These are phyloP conservation scores for Oscheius sp. DNA, from an alignment of 1,140 invertebrate genomes.

Conservation along the genomic window DNA sequence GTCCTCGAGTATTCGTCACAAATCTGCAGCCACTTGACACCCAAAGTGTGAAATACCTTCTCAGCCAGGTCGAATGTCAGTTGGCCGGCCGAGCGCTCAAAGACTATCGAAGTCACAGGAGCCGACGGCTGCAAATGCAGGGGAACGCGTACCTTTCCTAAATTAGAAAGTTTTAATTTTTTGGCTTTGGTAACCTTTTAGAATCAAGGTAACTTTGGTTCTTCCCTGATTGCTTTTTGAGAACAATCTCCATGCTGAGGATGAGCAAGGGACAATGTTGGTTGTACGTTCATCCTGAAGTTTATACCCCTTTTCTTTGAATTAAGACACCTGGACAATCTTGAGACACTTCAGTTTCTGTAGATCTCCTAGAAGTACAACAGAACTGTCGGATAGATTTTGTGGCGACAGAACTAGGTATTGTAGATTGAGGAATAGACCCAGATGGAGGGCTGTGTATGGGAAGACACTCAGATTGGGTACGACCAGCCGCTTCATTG, in stretches of 20 bases:
- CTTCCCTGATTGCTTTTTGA: neutral
- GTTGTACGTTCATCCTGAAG: neutral
- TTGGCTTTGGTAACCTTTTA: neutral
- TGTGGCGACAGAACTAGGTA: conserved; percentile 13
- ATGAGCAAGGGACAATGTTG: neutral
- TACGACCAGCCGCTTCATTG: conserved; percentile 1
- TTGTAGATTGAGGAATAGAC: conserved; percentile 24
- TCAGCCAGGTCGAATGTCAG: neutral
- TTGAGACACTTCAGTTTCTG: conserved; percentile 14
- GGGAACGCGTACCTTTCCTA: neutral
- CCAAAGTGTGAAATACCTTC: neutral
- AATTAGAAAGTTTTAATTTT: no score
- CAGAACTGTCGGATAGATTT: conserved; percentile 10
- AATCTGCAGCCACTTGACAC: neutral
- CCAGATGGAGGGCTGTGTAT: conserved; percentile 10
- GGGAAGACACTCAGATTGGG: conserved; percentile 13
- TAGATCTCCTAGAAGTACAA: conserved; percentile 9
- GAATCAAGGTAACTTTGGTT: neutral
- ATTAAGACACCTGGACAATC: conserved; percentile 20
- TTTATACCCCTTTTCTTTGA: neutral
- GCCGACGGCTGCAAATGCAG: neutral
- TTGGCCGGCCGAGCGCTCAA: neutral
- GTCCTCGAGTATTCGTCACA: neutral
- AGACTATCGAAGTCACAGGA: neutral
- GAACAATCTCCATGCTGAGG: neutral